Percentiles rank a stretch among this genome's conserved stretches.
Conservation (phyloP, 1,140 invertebrate genomes). For the Callitettix versicolor region DNA sequence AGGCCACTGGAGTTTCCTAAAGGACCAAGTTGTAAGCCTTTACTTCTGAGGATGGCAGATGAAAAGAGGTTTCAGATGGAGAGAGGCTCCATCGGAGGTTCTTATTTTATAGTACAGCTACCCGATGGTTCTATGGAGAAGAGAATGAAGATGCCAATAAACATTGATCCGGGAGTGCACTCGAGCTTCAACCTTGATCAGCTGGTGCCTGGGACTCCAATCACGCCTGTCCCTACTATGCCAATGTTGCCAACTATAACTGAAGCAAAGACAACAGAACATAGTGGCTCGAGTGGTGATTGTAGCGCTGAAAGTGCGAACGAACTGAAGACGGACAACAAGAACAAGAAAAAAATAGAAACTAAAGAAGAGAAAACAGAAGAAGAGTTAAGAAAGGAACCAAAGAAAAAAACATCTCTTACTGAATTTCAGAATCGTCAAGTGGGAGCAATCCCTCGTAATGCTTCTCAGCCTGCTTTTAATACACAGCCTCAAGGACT, state of each 20-base stretch:
- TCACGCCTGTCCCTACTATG: slow-evolving; percentile 68
- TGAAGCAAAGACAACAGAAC: slow-evolving; percentile 64
- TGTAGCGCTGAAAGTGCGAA: slow-evolving; percentile 25
- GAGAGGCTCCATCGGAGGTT: slow-evolving; percentile 73
- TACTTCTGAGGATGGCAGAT: slow-evolving; percentile 82
- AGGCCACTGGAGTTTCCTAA: slow-evolving; percentile 75
- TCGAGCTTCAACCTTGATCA: slow-evolving; percentile 81
- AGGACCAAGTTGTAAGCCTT: slow-evolving; percentile 55
- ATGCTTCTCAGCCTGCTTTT: slow-evolving; percentile 74
- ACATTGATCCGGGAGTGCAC: slow-evolving; percentile 78
- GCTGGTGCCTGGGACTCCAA: slow-evolving; percentile 48
- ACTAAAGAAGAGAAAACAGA: slow-evolving; percentile 7
- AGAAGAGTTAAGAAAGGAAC: not conserved
- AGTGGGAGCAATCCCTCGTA: slow-evolving; percentile 48
- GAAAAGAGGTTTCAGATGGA: slow-evolving; percentile 82
- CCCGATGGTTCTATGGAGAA: slow-evolving; percentile 83
- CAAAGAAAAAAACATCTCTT: slow-evolving; percentile 5
- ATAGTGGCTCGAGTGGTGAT: slow-evolving; percentile 40
- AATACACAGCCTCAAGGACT: slow-evolving; percentile 65
- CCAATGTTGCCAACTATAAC: slow-evolving; percentile 81
- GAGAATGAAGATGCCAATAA: slow-evolving; percentile 68
- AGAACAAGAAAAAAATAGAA: slow-evolving; percentile 21
- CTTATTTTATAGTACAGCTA: slow-evolving; percentile 81
- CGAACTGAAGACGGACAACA: slow-evolving; percentile 18
- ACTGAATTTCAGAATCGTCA: slow-evolving; percentile 10